These are phyloP conservation scores for Clostera curtula DNA, from an alignment of 2,888 invertebrate genomes.

Conservation along the genomic window DNA sequence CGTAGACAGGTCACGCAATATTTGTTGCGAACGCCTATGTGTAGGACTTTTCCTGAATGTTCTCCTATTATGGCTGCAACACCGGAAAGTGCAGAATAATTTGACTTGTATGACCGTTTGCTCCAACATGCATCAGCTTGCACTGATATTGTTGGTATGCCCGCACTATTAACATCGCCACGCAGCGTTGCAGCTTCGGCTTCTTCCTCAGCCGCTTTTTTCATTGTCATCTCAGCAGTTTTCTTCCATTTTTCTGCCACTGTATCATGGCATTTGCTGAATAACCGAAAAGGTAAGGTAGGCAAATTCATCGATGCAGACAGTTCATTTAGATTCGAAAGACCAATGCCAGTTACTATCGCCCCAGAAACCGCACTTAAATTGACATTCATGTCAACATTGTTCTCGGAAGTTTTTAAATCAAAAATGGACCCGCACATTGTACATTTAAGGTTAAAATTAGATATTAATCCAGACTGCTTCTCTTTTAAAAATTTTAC, in stretches of 20 bases:
- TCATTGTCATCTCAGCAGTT: constrained; percentile 5
- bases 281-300: constrained; percentile 1
- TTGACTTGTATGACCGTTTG: constrained; percentile 5
- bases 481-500: too few species aligned
- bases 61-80: constrained; percentile 15
- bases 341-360: too few species aligned
- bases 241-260: constrained; percentile 3
- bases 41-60: constrained; percentile 12
- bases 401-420: too few species aligned
- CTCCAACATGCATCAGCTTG: constrained; percentile 4
- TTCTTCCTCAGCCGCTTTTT: constrained; percentile 4
- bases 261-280: background rate
- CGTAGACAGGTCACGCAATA: background rate
- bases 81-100: constrained; percentile 14
- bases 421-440: too few species aligned
- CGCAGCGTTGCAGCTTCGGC: constrained; percentile 1
- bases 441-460: too few species aligned
- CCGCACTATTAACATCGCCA: constrained; percentile 7
- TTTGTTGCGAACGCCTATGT: constrained; percentile 8
- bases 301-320: constrained; percentile 2
- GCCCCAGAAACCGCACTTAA: too few species aligned
- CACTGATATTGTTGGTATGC: constrained; percentile 2
- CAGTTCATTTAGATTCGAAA: too few species aligned
- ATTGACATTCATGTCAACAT: too few species aligned
- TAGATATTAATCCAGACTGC: too few species aligned